Evolutionary conservation across 2,113 vertebrate species (phyloP), one percentile per base, ranked within the genome.

Genomic region (Sander vitreus): DNA sequence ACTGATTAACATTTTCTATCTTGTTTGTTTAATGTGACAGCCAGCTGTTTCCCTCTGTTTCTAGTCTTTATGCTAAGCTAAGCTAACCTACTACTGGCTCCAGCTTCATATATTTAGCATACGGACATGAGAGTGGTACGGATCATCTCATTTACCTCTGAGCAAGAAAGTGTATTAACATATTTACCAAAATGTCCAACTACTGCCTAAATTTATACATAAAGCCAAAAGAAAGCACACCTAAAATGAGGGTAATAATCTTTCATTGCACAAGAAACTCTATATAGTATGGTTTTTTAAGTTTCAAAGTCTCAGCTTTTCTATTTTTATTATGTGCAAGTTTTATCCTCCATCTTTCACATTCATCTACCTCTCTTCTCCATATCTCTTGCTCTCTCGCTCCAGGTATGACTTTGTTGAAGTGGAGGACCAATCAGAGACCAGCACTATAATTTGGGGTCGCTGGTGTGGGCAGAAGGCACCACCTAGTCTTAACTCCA

Each of bases 401-500:
- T 74, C 33, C 88, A 99, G 98, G 90, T 99, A 99, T 92, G 98
- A 99, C 89, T 99, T 97, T 92, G 96, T 99, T 91, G 97, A 98
- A 93, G 96, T 99, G 88, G 97, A 98, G 92, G 98, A 99, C 85
- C 75, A 96, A 45, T 97, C 96, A 0, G 96, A 98, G 92, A 97
- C 94, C 65, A 97, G 96, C 81, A 97, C 96, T 0, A 92, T 99
- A 71, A 96, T 97, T 86, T 96, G 98, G 96, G 98, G 98, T 36
- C 95, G 97, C 25, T 99, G 98, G 97, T 99, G 98, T 74, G 98
- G 98, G 30, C 96, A 97, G 86, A 98, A 96, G 71, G 91, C 93
- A 13, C 98, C 98, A 43, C 95, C 97, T 18, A 96, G 95, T 88
- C 95, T 99, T 90, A 97, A 94, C 45, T 99, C 98, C 48, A 97